phyloP scores from a whole-genome alignment of 2,797 vertebrate genomes.

The Lepus oiostolus region DNA sequence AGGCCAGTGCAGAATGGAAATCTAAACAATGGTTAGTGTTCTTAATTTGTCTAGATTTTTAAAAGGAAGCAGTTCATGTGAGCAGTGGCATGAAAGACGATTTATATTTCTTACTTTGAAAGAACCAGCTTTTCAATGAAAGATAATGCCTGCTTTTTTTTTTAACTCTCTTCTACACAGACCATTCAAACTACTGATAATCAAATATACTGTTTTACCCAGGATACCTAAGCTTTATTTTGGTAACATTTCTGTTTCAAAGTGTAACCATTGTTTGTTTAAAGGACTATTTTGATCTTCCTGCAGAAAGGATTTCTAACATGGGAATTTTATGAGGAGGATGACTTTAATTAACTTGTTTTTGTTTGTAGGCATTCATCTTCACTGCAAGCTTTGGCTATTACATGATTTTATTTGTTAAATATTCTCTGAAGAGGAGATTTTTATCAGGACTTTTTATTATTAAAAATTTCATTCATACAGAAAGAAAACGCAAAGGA shows the following conservation, averaged over 20 bases:
- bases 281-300: conserved; percentile 51
- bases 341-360: background rate
- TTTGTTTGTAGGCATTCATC: conserved; percentile 32
- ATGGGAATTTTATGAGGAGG: background rate
- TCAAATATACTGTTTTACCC: background rate
- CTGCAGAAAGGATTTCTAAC: conserved; percentile 17
- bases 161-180: background rate
- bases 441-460: background rate
- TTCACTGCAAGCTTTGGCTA: background rate
- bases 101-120: background rate
- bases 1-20: conserved; percentile 26
- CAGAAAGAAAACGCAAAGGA: conserved; percentile 2
- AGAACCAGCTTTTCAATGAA: conserved; percentile 9
- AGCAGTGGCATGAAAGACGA: background rate
- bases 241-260: conserved; percentile 28
- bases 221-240: conserved; percentile 30
- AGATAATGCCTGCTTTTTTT: conserved; percentile 13
- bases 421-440: conserved; percentile 17
- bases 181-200: conserved; percentile 11
- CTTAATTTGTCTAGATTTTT: conserved; percentile 66
- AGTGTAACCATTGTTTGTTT: background rate
- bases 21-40: conserved; percentile 54
- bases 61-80: conserved; percentile 42
- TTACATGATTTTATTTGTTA: conserved; percentile 30
- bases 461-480: conserved; percentile 17